A percentile compares a stretch with the other conserved stretches of the same genome.
Evolutionary conservation across 2,888 invertebrate species (phyloP).

Genomic region (Erannis defoliaria): DNA sequence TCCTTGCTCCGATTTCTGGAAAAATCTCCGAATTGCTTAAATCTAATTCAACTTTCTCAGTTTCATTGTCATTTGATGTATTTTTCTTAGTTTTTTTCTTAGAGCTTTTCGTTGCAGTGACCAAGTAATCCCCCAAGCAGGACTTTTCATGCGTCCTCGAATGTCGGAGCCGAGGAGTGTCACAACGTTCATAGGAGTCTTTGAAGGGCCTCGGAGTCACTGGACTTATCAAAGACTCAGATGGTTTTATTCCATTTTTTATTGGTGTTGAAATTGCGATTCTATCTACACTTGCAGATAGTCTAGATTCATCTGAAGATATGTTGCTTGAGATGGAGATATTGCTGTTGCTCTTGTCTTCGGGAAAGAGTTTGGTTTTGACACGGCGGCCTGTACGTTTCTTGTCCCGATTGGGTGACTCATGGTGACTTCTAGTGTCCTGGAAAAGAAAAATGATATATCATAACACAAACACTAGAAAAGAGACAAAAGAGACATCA

Average conservation of each 20-base stretch:
- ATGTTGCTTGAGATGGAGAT: constrained; percentile 51
- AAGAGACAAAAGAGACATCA: no score
- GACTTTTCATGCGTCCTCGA: constrained; percentile 73
- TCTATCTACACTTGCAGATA: constrained; percentile 65
- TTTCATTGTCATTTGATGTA: constrained; percentile 64
- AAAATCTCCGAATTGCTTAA: constrained; percentile 75
- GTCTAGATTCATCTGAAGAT: constrained; percentile 73
- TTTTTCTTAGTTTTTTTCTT: constrained; percentile 72
- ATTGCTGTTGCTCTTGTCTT: constrained; percentile 61
- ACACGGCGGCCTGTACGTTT: constrained; percentile 70
- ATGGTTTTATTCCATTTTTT: constrained; percentile 66
- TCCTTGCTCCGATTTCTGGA: constrained; percentile 77
- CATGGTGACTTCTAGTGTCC: constrained; percentile 63
- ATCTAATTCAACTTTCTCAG: constrained; percentile 66
- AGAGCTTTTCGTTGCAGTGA: constrained; percentile 64
- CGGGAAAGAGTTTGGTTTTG: constrained; percentile 76
- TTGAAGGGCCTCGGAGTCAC: constrained; percentile 68
- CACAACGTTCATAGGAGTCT: constrained; percentile 68
- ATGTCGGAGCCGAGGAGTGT: constrained; percentile 71
- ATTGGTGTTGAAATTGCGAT: constrained; percentile 71
- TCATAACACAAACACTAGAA: not conserved
- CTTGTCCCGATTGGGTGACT: constrained; percentile 73
- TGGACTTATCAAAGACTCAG: constrained; percentile 68
- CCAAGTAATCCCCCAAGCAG: constrained; percentile 73
- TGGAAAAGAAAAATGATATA: not conserved